Base-by-base conservation (phyloP, 2,113 vertebrate species). In the Calyptomena viridis region DNA sequence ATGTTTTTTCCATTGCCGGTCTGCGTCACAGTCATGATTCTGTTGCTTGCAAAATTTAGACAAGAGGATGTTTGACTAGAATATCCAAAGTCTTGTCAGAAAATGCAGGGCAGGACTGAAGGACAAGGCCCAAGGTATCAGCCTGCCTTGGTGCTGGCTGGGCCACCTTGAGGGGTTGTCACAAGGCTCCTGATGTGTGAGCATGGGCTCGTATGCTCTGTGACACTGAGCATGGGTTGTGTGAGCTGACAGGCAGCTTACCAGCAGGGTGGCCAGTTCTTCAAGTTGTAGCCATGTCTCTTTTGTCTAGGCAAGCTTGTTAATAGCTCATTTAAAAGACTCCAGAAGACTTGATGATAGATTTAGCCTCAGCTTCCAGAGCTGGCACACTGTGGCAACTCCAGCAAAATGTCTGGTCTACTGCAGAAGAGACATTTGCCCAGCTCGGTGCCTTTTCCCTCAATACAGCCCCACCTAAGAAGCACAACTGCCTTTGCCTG, bases 341-440 rank as follows among this genome's bases (percentile, higher is more conserved):
- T 28, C 21, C 63, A 58, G 40, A 46, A 78, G 27, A 66, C 28
- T 30, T 40, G 21, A 19, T 46, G 25, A 35, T 17, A 35, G 44
- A 9, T 78, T 50, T 20, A 76, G 49, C 50, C 31, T 53, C 67
- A 69, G 37, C 23, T 77, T 72, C 33, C 50, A 73, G 63, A 69
- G 6, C 50, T 66, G 67, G 23, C 59, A 71, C 22, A 1, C 50
- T 25, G 30, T 25, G 64, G 52, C 44, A 80, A 11, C 35, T 46
- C 37, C 63, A 39, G 12, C 2, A 0, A 3, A 30, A 24, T 12
- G 12, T 20, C 40, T 58, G 37, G 1, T 35, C 37, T 83, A 2
- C 23, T 19, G 53, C 9, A 58, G 71, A 35, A 62, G 71, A 27
- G 15, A 1, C 31, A 11, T 14, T n/a, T 0, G 0, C 28, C 44